Evolutionary conservation across 2,797 vertebrate species (phyloP).

Genomic region (Arnoldichthys spilopterus): DNA sequence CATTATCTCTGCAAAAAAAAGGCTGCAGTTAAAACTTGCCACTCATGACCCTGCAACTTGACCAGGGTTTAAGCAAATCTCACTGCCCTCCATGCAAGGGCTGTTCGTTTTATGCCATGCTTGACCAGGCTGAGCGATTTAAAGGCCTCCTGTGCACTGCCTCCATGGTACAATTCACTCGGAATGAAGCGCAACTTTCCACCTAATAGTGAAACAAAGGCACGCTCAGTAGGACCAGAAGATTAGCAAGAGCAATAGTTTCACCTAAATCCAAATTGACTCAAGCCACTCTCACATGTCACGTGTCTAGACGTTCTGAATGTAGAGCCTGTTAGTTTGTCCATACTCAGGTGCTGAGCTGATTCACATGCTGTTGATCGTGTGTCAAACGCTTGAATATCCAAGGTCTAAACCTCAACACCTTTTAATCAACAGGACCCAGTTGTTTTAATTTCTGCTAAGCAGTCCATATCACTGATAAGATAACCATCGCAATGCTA

Average conservation of each 20-base stretch:
- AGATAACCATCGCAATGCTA: conserved; percentile 46
- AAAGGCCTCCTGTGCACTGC: conserved; percentile 43
- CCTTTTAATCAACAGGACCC: conserved; percentile 52
- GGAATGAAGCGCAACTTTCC: conserved; percentile 59
- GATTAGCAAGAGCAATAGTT: conserved; percentile 45
- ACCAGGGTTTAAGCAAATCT: conserved; percentile 16
- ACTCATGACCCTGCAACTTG: conserved; percentile 21
- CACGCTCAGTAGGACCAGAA: conserved; percentile 33
- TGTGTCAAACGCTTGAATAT: conserved; percentile 44
- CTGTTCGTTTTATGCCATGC: conserved; percentile 48
- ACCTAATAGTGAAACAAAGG: conserved; percentile 54
- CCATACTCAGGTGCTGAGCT: conserved; percentile 17
- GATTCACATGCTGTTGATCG: conserved; percentile 43
- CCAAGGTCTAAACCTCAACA: conserved; percentile 45
- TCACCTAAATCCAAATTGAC: conserved; percentile 46
- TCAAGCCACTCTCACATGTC: conserved; percentile 45
- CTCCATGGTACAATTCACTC: conserved; percentile 54
- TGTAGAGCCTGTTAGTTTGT: conserved; percentile 36
- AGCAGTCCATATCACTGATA: conserved; percentile 37
- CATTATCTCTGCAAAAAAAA: not conserved
- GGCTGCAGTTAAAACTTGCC: not conserved
- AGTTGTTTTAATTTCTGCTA: conserved; percentile 42
- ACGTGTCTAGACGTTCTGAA: conserved; percentile 43
- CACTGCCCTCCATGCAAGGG: not conserved
- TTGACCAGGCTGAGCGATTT: conserved; percentile 52